These are phyloP conservation scores for Rachycentron canadum DNA, from an alignment of 2,797 vertebrate species.

Conservation along the genomic window DNA sequence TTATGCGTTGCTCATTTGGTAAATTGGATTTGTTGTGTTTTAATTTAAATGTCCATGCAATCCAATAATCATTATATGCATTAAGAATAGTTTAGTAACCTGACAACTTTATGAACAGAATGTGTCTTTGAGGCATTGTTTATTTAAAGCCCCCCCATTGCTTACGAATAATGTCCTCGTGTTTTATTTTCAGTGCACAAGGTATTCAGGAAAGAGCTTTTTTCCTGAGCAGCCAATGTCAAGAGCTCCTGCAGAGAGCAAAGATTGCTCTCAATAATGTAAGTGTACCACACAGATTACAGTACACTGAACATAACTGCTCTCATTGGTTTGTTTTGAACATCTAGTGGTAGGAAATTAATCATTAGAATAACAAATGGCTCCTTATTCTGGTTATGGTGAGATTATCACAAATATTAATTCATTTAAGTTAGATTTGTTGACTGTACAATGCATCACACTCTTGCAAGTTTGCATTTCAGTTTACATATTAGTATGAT, in stretches of 20 bases:
- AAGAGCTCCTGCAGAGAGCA: constrained; percentile 61
- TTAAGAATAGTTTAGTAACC: background rate
- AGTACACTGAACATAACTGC: background rate
- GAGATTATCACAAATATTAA: background rate
- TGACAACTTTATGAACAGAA: background rate
- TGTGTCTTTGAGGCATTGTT: background rate
- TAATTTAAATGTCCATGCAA: background rate
- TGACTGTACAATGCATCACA: background rate
- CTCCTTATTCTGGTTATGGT: background rate
- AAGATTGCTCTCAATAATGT: constrained; percentile 68
- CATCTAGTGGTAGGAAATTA: background rate
- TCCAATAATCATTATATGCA: background rate
- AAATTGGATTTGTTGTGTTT: background rate
- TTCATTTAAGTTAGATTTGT: background rate
- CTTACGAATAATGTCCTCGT: background rate
- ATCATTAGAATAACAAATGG: background rate
- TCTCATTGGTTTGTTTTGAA: background rate
- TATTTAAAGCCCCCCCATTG: background rate
- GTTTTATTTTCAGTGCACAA: constrained; percentile 57
- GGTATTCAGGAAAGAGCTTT: constrained; percentile 45
- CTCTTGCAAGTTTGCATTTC: background rate
- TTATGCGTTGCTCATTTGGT: background rate
- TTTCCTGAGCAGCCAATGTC: constrained; percentile 60
- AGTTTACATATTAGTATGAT: background rate
- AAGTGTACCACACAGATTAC: constrained; percentile 56